A percentile compares a stretch with the other conserved stretches of the same genome.
phyloP scores from a whole-genome alignment of 2,113 vertebrate genomes.

The Rhinogobius similis region DNA sequence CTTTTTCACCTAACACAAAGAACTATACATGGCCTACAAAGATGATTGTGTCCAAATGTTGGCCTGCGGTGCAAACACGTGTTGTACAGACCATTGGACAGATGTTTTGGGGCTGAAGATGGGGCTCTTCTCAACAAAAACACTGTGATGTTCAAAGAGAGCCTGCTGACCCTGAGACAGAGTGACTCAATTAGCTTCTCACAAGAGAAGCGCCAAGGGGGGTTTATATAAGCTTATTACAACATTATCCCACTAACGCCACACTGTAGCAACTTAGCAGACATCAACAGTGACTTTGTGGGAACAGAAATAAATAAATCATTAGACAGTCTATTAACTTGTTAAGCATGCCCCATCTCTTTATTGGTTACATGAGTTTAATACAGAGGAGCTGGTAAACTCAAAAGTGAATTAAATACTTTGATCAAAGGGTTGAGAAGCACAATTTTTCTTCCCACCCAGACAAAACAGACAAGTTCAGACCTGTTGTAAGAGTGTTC shows the following conservation, averaged over 20 bases:
- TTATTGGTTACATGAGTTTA: not conserved
- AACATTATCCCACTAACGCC: conserved; percentile 63
- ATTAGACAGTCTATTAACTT: not conserved
- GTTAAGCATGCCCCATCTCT: not conserved
- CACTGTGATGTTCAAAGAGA: conserved; percentile 54
- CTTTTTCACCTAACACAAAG: not conserved
- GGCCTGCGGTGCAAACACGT: conserved; percentile 48
- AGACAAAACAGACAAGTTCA: not conserved
- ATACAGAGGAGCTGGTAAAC: not conserved
- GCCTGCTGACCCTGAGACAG: conserved; percentile 53
- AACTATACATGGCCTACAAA: conserved; percentile 16
- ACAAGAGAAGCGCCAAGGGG: conserved; percentile 63
- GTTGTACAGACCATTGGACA: conserved; percentile 52
- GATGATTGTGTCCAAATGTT: conserved; percentile 20
- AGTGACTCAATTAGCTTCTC: conserved; percentile 60
- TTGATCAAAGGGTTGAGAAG: not conserved
- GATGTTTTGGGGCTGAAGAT: conserved; percentile 58
- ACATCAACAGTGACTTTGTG: conserved; percentile 19
- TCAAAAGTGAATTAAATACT: not conserved
- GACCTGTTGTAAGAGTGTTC: not conserved
- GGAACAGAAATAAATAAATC: not conserved
- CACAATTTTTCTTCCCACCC: not conserved
- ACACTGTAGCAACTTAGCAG: conserved; percentile 46
- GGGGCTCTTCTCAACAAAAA: conserved; percentile 58
- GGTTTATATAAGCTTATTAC: conserved; percentile 73